A percentile compares a stretch with the other conserved stretches of the same genome.
phyloP scores from a whole-genome alignment of 1,140 invertebrate species.

The Chironomus tepperi region DNA sequence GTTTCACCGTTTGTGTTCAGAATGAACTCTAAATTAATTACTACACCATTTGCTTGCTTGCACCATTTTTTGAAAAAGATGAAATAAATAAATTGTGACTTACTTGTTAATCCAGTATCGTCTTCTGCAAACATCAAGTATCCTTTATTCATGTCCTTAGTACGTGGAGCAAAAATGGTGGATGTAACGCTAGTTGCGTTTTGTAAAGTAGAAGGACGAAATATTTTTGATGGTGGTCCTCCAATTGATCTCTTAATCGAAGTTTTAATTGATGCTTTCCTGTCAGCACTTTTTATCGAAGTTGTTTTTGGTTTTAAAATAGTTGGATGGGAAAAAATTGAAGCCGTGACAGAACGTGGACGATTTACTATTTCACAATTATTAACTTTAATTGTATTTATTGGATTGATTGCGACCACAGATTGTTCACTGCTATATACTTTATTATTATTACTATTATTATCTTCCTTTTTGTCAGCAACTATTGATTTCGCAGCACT shows the following conservation, averaged over 20 bases:
- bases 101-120: conserved; percentile 73
- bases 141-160: conserved; percentile 88
- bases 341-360: background rate
- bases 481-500: background rate
- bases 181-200: conserved; percentile 20
- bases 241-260: background rate
- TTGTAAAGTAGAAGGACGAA: background rate
- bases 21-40: too few species aligned
- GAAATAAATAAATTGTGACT: conserved; percentile 40
- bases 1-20: background rate
- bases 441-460: background rate
- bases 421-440: background rate
- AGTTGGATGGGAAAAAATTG: conserved; percentile 15
- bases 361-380: conserved; percentile 16
- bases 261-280: background rate
- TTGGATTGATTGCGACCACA: conserved; percentile 1
- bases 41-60: background rate
- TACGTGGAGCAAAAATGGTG: conserved; percentile 67
- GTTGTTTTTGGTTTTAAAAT: background rate
- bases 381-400: conserved; percentile 23
- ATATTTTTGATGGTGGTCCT: background rate
- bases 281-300: background rate
- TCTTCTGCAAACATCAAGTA: conserved; percentile 82
- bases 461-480: conserved; percentile 19
- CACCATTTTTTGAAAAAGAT: too few species aligned